phyloP scores from a whole-genome alignment of 2,113 vertebrate species.

The Tonatia bakeri region DNA sequence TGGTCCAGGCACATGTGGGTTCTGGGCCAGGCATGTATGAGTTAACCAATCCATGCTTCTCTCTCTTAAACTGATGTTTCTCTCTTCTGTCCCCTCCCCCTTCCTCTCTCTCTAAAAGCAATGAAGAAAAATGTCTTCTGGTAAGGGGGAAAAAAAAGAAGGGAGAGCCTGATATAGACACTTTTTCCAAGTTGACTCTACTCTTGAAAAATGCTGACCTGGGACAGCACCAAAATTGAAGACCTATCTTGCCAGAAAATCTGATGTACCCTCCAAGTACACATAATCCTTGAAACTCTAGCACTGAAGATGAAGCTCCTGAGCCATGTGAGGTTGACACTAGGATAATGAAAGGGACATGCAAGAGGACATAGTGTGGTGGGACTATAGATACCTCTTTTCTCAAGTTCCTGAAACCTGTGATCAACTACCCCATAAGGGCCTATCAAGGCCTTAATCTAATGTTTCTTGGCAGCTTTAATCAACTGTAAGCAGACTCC shows the following conservation, averaged over 20 bases:
- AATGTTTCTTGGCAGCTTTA: not conserved
- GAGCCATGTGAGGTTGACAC: conserved; percentile 48
- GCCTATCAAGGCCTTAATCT: not conserved
- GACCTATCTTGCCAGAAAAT: conserved; percentile 62
- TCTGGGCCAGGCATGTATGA: no score
- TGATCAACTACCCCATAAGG: not conserved
- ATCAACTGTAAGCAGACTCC: not conserved
- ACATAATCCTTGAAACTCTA: conserved; percentile 78
- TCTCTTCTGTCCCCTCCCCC: no score
- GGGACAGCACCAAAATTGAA: conserved; percentile 43
- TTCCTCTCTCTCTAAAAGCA: no score
- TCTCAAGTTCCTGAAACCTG: not conserved
- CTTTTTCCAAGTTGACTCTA: conserved; percentile 61
- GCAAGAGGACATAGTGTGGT: not conserved
- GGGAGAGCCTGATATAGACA: not conserved
- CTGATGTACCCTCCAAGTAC: conserved; percentile 73
- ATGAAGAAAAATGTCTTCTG: no score
- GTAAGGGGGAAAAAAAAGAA: no score
- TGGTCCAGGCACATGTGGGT: no score
- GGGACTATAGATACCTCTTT: not conserved
- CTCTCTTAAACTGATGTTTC: no score
- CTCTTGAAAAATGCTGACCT: conserved; percentile 64
- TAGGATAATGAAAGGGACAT: conserved; percentile 28
- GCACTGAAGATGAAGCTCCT: conserved; percentile 38
- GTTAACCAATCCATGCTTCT: no score